Evolutionary conservation across 2,888 invertebrate species (phyloP).

Genomic region (Drosophila nigritarsus): DNA sequence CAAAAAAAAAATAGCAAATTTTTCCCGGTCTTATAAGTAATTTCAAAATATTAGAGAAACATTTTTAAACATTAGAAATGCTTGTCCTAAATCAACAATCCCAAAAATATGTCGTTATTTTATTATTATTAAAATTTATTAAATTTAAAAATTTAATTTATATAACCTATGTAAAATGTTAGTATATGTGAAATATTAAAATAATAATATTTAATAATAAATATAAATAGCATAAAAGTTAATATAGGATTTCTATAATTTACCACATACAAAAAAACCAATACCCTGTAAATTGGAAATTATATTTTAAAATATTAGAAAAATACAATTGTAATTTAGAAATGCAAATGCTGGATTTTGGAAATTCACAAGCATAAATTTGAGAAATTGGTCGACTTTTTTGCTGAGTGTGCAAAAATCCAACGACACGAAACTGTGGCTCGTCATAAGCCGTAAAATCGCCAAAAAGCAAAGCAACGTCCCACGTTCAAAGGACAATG

Average conservation of each 20-base stretch:
- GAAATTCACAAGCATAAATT: too few relatives aligned
- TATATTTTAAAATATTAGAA: neutral
- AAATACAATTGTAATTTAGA: neutral
- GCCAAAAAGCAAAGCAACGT: slow-evolving; percentile 77
- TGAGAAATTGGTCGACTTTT: neutral
- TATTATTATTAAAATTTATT: neutral
- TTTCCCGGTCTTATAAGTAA: neutral
- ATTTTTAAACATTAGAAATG: neutral
- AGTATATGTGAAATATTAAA: neutral
- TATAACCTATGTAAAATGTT: neutral
- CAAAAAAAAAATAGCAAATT: neutral
- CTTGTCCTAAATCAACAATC: neutral
- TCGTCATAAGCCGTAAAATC: slow-evolving; percentile 81
- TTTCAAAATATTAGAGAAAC: neutral
- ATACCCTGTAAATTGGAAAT: neutral
- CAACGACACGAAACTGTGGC: slow-evolving; percentile 46
- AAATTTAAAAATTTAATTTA: too few relatives aligned
- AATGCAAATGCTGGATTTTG: neutral
- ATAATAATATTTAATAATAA: neutral
- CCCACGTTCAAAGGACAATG: slow-evolving; percentile 49
- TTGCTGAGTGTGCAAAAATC: neutral
- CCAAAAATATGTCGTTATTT: neutral
- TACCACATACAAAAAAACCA: neutral
- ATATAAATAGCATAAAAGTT: neutral
- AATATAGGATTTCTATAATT: neutral